Percentiles rank a stretch among this genome's conserved stretches.
Conservation (phyloP, 2,888 invertebrate species). For the Cataglyphis rosenhaueri region DNA sequence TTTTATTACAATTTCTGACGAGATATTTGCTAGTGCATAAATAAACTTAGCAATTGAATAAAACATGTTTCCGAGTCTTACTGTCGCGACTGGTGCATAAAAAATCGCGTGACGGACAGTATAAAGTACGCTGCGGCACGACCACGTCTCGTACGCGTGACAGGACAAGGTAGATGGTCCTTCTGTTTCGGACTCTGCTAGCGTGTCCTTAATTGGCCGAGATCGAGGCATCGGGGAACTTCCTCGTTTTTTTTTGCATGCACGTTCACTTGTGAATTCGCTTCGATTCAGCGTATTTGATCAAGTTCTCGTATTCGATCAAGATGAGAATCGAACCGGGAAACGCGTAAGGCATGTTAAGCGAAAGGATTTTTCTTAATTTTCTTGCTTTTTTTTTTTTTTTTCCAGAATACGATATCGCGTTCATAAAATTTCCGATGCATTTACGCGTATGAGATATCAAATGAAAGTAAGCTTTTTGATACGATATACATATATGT, state of each 20-base stretch:
- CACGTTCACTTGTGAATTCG: conserved; percentile 63
- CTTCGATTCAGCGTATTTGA: conserved; percentile 71
- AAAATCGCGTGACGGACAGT: conserved; percentile 33
- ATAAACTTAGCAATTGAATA: conserved; percentile 19
- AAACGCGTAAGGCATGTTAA: conserved; percentile 54
- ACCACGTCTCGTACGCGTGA: conserved; percentile 12
- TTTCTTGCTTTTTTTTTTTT: conserved; percentile 23
- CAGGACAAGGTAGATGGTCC: conserved; percentile 38
- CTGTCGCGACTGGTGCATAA: conserved; percentile 22
- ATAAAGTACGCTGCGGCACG: conserved; percentile 2
- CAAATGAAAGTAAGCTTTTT: background rate
- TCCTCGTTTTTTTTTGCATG: conserved; percentile 66
- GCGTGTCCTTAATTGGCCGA: conserved; percentile 70
- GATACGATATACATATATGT: background rate
- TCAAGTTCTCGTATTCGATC: conserved; percentile 64
- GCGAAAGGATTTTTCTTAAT: conserved; percentile 44
- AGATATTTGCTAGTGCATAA: background rate
- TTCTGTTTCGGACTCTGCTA: conserved; percentile 34
- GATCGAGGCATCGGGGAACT: conserved; percentile 65
- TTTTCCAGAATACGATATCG: background rate
- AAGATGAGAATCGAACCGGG: conserved; percentile 63
- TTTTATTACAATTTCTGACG: background rate
- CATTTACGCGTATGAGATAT: background rate
- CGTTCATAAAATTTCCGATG: background rate
- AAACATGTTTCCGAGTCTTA: conserved; percentile 7